Evolutionary conservation across 2,797 vertebrate genomes (phyloP).

Genomic region (Propithecus perrieri): DNA sequence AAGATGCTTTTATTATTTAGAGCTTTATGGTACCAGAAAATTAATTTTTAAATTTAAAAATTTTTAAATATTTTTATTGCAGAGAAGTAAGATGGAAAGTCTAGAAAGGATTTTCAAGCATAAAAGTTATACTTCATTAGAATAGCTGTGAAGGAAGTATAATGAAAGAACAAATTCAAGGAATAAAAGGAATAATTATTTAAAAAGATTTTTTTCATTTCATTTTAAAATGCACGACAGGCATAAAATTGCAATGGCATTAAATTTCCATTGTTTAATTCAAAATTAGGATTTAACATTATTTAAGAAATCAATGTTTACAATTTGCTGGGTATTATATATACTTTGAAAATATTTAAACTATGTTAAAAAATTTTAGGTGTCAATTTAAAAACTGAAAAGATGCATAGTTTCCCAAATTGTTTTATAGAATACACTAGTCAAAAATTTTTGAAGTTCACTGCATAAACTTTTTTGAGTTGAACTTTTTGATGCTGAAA

Average conservation of each 20-base stretch:
- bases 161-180: not conserved
- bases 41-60: conserved; percentile 10
- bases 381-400: not conserved
- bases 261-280: not conserved
- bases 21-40: not conserved
- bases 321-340: not conserved
- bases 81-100: not conserved
- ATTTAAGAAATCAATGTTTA: not conserved
- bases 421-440: not conserved
- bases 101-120: not conserved
- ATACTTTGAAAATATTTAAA: not conserved
- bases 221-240: not conserved
- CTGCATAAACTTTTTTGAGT: not conserved
- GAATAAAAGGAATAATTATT: not conserved
- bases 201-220: not conserved
- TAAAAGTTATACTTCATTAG: not conserved
- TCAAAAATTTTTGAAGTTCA: not conserved
- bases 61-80: not conserved
- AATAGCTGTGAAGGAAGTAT: not conserved
- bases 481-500: not conserved
- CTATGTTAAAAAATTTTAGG: not conserved
- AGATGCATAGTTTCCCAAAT: not conserved
- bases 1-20: not conserved
- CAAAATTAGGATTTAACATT: not conserved
- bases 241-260: not conserved